Conservation (phyloP, 2,113 vertebrate species). For the Lates calcarifer region DNA sequence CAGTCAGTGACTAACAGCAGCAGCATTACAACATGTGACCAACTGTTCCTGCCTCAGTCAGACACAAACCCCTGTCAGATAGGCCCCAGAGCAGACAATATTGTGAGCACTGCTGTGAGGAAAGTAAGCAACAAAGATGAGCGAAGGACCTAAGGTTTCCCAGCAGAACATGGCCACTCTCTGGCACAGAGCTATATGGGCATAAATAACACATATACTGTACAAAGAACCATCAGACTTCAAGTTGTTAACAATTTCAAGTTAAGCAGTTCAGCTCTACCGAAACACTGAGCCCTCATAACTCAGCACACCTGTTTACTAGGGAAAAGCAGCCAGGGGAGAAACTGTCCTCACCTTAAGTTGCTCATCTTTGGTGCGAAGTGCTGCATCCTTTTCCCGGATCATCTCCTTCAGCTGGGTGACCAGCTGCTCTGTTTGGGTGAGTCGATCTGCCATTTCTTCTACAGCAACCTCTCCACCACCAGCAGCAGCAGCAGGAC, state of each 20-base stretch:
- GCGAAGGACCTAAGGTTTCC: too few relatives aligned
- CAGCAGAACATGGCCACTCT: too few relatives aligned
- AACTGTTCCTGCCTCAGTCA: not conserved
- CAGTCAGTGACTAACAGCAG: conserved; percentile 4
- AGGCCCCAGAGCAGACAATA: not conserved
- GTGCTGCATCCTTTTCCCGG: conserved; percentile 88
- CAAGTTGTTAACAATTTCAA: too few relatives aligned
- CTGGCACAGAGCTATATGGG: too few relatives aligned
- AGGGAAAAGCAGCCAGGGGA: too few relatives aligned
- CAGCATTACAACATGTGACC: conserved; percentile 14
- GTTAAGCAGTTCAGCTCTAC: too few relatives aligned
- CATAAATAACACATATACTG: not conserved
- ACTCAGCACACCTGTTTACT: not conserved
- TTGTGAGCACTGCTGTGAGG: not conserved
- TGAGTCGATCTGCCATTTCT: conserved; percentile 87
- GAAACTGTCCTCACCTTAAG: conserved; percentile 84
- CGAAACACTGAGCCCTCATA: not conserved
- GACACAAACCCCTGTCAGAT: not conserved
- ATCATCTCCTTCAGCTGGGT: conserved; percentile 90
- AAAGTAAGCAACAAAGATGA: too few relatives aligned
- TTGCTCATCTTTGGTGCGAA: conserved; percentile 87
- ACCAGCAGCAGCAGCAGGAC: not conserved
- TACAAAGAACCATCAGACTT: not conserved
- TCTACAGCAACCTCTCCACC: conserved; percentile 55
- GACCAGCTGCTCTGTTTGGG: conserved; percentile 88